These are phyloP conservation scores for Bombus ignitus DNA, from an alignment of 1,140 invertebrate genomes.

Conservation along the genomic window DNA sequence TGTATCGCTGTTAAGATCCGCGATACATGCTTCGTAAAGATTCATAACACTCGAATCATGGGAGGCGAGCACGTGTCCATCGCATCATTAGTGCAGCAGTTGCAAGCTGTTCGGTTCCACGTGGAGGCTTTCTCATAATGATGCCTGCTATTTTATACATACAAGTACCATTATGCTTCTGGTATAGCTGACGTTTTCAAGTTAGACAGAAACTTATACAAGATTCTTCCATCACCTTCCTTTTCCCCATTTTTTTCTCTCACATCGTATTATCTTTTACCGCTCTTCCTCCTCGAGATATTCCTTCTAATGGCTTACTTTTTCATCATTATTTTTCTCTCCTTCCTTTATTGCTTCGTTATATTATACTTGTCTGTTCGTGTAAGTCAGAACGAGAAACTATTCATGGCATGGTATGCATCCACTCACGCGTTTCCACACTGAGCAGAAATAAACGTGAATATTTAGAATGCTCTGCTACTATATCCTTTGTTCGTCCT, in stretches of 20 bases:
- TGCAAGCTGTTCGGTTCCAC: slow-evolving; percentile 44
- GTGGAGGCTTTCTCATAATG: slow-evolving; percentile 68
- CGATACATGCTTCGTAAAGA: slow-evolving; percentile 49
- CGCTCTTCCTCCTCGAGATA: neutral
- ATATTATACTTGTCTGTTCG: neutral
- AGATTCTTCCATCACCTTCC: neutral
- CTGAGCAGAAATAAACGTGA: neutral
- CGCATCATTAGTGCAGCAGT: slow-evolving; percentile 75
- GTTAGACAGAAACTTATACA: neutral
- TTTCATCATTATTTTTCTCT: neutral
- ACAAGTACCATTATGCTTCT: slow-evolving; percentile 20
- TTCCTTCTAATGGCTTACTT: neutral
- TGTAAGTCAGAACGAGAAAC: neutral
- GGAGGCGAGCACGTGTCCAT: slow-evolving; percentile 74
- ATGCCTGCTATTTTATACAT: slow-evolving; percentile 71
- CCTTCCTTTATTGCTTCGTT: neutral
- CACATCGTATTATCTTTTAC: neutral
- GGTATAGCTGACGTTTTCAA: neutral
- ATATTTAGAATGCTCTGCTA: neutral
- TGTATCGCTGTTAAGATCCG: slow-evolving; percentile 10
- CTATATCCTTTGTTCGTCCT: neutral
- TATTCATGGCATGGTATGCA: neutral
- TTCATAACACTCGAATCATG: slow-evolving; percentile 70
- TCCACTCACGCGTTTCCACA: neutral
- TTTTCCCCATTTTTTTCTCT: neutral